Evolutionary conservation across 2,113 vertebrate genomes (phyloP).

Genomic region (Thalassarche chlororhynchos): DNA sequence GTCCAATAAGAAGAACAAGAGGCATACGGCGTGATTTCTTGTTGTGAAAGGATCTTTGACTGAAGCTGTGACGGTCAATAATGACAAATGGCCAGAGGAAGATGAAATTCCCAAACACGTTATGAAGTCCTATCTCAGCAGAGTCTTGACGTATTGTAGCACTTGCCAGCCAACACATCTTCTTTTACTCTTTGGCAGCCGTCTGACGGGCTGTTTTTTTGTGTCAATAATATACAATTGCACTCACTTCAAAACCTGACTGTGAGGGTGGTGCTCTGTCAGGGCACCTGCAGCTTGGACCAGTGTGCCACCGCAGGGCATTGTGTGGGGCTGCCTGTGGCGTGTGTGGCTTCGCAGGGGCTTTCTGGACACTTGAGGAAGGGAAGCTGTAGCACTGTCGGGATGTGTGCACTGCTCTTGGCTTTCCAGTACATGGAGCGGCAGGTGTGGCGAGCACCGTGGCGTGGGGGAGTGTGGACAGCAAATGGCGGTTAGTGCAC

Average conservation of each 20-base stretch:
- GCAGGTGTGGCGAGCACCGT: not conserved
- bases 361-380: not conserved
- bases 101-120: not conserved
- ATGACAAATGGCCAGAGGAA: not conserved
- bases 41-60: not conserved
- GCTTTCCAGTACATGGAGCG: not conserved
- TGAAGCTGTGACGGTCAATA: not conserved
- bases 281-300: not conserved
- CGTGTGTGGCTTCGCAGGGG: not conserved
- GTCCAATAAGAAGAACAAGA: not conserved
- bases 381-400: not conserved
- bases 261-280: not conserved
- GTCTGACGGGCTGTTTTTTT: fast-evolving
- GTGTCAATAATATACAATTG: not conserved
- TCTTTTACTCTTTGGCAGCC: not conserved
- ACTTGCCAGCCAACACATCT: not conserved
- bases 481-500: not conserved
- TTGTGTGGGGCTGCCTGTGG: not conserved
- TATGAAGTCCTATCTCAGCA: not conserved
- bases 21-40: not conserved
- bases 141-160: conserved; percentile 3
- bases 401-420: not conserved
- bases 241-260: not conserved
- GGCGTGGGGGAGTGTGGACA: fast-evolving
- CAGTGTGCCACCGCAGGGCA: fast-evolving